Evolutionary conservation across 2,888 invertebrate species (phyloP).

Genomic region (Chymomyza procnemis): DNA sequence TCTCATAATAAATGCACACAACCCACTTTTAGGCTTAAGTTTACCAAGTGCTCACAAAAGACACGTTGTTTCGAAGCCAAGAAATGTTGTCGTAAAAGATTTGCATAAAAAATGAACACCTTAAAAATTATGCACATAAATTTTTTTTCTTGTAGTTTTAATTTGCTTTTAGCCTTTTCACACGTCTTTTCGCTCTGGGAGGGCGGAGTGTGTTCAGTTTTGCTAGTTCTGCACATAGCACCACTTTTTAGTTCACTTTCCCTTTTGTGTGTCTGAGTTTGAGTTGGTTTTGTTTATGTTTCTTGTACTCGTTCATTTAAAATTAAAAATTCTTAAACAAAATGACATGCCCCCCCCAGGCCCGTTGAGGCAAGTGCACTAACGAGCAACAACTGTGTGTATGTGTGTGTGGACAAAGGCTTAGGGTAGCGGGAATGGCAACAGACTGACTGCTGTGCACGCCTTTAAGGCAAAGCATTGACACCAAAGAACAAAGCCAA

Average conservation of each 20-base stretch:
- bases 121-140: constrained; percentile 68
- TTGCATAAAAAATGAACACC: constrained; percentile 69
- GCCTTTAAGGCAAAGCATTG: constrained; percentile 76
- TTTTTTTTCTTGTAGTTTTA: constrained; percentile 57
- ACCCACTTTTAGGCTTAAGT: not conserved
- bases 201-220: not conserved
- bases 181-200: not conserved
- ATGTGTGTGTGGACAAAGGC: constrained; percentile 37
- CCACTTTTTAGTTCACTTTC: constrained; percentile 49
- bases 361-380: constrained; percentile 42
- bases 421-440: not conserved
- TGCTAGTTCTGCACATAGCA: constrained; percentile 2
- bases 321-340: constrained; percentile 70
- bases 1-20: not conserved
- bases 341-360: constrained; percentile 64
- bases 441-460: constrained; percentile 21
- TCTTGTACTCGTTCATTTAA: constrained; percentile 59
- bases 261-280: constrained; percentile 22
- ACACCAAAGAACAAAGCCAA: constrained; percentile 57
- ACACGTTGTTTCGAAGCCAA: not conserved
- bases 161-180: constrained; percentile 53
- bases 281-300: constrained; percentile 34
- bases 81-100: constrained; percentile 30
- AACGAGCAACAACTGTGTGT: constrained; percentile 46
- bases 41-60: not conserved